Base-by-base conservation (phyloP, 2,113 vertebrate species). In the Coryphaenoides rupestris region DNA sequence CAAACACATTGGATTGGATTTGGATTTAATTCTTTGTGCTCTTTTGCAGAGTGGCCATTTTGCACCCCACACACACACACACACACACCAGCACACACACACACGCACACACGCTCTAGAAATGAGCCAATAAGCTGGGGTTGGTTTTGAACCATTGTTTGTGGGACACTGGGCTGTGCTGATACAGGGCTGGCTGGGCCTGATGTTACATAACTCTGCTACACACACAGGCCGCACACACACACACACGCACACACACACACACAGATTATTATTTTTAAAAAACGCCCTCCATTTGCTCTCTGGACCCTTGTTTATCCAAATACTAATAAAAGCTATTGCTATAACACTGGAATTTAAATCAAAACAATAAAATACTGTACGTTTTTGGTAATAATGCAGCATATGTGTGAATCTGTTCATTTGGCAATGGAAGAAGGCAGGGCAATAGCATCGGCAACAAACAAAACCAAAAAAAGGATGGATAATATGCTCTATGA, bases 171-270 rank as follows among this genome's bases (percentile, higher is more conserved):
- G 21, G 2, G 33, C 49, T 58, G 21, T 52, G 54, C n/a, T 21
- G 40, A 46, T 21, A 5, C 55, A 14, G 22, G 10, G 4, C 54
- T 19, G 24, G 50, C 19, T 53, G 50, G 16, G 50, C 14, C 19
- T 21, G 19, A 3, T 50, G 47, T 65, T 28, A 24, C 54, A 62
- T 22, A 70, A 52, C 62, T 68, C 22, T 75, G 52, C 62, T 23
- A n/a, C n/a, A n/a, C n/a, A n/a, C n/a, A n/a, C n/a, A n/a, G n/a
- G n/a, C n/a, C n/a, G n/a, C n/a, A n/a, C n/a, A n/a, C n/a, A n/a
- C n/a, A n/a, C n/a, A n/a, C n/a, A n/a, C n/a, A n/a, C n/a, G n/a
- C n/a, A n/a, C n/a, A n/a, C n/a, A n/a, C n/a, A n/a, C n/a, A n/a
- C n/a, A n/a, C n/a, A n/a, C n/a, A n/a, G n/a, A n/a, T n/a, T n/a